Percentiles rank a stretch among this genome's conserved stretches.
Evolutionary conservation across 2,797 vertebrate genomes (phyloP).

Genomic region (Sebastes hubbsi): DNA sequence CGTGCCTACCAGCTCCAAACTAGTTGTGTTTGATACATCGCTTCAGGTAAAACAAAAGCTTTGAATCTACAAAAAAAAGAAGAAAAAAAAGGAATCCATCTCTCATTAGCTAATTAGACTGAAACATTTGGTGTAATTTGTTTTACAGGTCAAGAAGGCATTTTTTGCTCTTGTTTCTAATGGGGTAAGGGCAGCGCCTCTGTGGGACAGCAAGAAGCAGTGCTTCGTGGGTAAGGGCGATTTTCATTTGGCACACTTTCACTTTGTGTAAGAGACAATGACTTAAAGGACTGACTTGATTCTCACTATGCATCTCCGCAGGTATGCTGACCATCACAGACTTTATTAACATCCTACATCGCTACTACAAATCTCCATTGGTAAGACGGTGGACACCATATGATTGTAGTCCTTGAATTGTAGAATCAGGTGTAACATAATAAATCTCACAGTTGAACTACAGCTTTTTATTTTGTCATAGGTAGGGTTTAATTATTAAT

Average conservation of each 20-base stretch:
- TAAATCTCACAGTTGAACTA: neutral
- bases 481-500: neutral
- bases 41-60: slow-evolving; percentile 85
- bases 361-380: slow-evolving; percentile 98
- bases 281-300: neutral
- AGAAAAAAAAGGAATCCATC: fast-evolving
- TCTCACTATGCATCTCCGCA: slow-evolving; percentile 47
- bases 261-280: neutral
- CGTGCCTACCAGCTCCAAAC: slow-evolving; percentile 96
- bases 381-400: slow-evolving; percentile 76
- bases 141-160: slow-evolving; percentile 94
- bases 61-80: slow-evolving; percentile 53
- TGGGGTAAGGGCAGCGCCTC: slow-evolving; percentile 93
- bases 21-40: slow-evolving; percentile 97
- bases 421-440: neutral
- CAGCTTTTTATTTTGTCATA: neutral
- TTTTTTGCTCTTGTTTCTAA: slow-evolving; percentile 98
- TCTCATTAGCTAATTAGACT: neutral
- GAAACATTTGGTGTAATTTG: neutral
- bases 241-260: slow-evolving; percentile 3
- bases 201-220: slow-evolving; percentile 98
- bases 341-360: slow-evolving; percentile 98
- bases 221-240: slow-evolving; percentile 93
- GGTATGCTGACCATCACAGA: slow-evolving; percentile 99
- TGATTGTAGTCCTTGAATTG: neutral